A percentile compares a stretch with the other conserved stretches of the same genome.
These are phyloP conservation scores for Homalodisca vitripennis DNA, from an alignment of 1,140 invertebrate species.

Conservation along the genomic window DNA sequence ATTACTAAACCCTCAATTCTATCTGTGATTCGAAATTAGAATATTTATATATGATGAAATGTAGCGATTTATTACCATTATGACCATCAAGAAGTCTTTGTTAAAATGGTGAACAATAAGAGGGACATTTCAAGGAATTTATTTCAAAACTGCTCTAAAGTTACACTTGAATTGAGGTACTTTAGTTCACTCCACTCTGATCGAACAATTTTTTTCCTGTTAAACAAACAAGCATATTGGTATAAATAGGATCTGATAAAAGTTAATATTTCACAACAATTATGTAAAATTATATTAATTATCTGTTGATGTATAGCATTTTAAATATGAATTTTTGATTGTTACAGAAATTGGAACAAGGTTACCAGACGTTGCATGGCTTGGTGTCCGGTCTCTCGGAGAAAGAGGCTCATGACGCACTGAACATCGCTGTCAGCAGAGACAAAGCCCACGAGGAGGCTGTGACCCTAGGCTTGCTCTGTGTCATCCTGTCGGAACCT, in stretches of 20 bases:
- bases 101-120: too few relatives aligned
- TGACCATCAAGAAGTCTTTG: too few relatives aligned
- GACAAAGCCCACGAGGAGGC: conserved; percentile 87
- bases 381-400: conserved; percentile 82
- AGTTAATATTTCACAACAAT: neutral
- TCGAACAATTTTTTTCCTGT: too few relatives aligned
- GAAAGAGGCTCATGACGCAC: conserved; percentile 88
- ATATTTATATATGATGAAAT: too few relatives aligned
- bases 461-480: conserved; percentile 85
- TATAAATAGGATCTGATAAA: neutral
- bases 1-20: too few relatives aligned
- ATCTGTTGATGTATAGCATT: conserved; percentile 35
- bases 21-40: too few relatives aligned
- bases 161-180: too few relatives aligned
- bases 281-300: neutral
- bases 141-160: too few relatives aligned
- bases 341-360: conserved; percentile 85
- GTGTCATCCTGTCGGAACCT: conserved; percentile 86
- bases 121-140: too few relatives aligned
- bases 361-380: conserved; percentile 71
- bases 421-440: conserved; percentile 85
- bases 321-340: conserved; percentile 43
- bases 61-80: too few relatives aligned
- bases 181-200: too few relatives aligned
- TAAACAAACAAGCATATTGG: too few relatives aligned